Conservation (phyloP, 2,113 vertebrate species). For the Notarius lentiginosus region DNA sequence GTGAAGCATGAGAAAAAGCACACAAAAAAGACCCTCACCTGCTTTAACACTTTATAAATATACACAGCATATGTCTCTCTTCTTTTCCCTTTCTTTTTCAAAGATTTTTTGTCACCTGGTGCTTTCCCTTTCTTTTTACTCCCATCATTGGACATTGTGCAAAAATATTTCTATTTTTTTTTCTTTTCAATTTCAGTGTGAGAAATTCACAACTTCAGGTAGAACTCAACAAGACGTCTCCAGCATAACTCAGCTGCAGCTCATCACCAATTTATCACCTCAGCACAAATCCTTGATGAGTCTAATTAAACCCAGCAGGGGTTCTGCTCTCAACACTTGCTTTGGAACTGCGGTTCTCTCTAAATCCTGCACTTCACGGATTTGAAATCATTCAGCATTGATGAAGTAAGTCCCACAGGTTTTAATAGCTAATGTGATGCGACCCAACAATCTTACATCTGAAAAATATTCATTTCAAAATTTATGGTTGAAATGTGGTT, state of each 20-base stretch:
- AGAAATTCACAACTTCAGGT: neutral
- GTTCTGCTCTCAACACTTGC: neutral
- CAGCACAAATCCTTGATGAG: neutral
- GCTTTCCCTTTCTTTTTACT: conserved; percentile 72
- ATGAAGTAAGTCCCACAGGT: neutral
- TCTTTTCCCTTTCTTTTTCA: conserved; percentile 67
- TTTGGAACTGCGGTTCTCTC: neutral
- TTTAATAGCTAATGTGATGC: neutral
- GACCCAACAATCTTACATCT: neutral
- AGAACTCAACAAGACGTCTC: neutral
- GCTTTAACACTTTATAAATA: conserved; percentile 78
- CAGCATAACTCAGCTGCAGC: conserved; percentile 24
- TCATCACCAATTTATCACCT: conserved; percentile 40
- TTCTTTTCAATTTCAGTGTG: neutral
- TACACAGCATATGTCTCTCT: conserved; percentile 76
- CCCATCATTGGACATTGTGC: conserved; percentile 65
- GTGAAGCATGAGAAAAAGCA: neutral
- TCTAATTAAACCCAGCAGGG: conserved; percentile 21
- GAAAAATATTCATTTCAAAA: neutral
- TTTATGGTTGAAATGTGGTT: too few species aligned
- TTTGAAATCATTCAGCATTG: neutral
- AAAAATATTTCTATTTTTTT: too few species aligned
- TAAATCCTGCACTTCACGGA: neutral
- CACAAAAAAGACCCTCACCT: conserved; percentile 58
- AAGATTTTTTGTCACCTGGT: conserved; percentile 65